Conservation (phyloP, 2,888 invertebrate genomes). For the Lomographa bimaculata region DNA sequence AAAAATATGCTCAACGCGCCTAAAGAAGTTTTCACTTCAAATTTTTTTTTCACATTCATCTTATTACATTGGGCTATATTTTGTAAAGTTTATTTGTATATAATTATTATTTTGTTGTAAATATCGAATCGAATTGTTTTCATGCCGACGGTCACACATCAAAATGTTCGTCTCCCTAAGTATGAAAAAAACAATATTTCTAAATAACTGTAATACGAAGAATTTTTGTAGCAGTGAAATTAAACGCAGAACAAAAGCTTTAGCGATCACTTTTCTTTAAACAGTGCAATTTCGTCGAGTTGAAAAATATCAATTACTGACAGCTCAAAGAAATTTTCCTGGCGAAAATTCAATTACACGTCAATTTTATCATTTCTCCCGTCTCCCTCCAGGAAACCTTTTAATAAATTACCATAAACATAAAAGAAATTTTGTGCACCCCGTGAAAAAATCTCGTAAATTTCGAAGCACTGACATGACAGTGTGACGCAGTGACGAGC, state of each 20-base stretch:
- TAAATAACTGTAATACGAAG: too few species aligned
- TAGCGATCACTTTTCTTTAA: conserved; percentile 7
- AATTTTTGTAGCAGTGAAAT: background rate
- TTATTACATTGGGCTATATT: too few species aligned
- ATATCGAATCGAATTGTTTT: too few species aligned
- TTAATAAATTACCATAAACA: conserved; percentile 65
- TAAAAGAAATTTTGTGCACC: conserved; percentile 45
- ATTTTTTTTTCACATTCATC: too few species aligned
- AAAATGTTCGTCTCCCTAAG: too few species aligned
- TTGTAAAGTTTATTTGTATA: too few species aligned
- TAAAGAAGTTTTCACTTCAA: too few species aligned
- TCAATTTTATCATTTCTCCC: conserved; percentile 31
- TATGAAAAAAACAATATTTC: too few species aligned
- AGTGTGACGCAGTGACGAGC: conserved; percentile 10
- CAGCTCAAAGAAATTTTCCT: conserved; percentile 24
- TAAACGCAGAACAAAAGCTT: conserved; percentile 2
- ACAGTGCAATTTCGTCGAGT: conserved; percentile 15
- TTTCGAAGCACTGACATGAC: conserved; percentile 33
- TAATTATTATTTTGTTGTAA: too few species aligned
- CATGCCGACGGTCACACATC: too few species aligned
- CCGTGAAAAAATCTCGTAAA: conserved; percentile 41
- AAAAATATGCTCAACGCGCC: too few species aligned
- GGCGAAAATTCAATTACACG: conserved; percentile 30
- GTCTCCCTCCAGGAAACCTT: conserved; percentile 41
- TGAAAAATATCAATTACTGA: conserved; percentile 29